Evolutionary conservation across 2,113 vertebrate species (phyloP).

Genomic region (Pteruthius melanotis): DNA sequence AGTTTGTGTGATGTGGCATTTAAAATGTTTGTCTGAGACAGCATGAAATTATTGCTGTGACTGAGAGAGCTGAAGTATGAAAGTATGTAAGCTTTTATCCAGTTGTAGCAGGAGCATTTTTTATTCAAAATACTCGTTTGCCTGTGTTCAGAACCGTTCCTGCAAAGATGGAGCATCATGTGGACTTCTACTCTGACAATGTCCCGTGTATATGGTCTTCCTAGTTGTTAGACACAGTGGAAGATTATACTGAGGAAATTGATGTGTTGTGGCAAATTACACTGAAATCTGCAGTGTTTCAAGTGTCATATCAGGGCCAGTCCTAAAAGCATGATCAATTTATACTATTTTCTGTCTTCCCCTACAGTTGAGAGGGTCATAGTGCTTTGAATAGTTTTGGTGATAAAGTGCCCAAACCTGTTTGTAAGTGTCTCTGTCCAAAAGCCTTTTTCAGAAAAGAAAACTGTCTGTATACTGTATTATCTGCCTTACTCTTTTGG

Average conservation of each 20-base stretch:
- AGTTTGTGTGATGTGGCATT: neutral
- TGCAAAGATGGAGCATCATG: neutral
- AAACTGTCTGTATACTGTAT: neutral
- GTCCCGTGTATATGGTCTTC: neutral
- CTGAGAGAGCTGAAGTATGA: neutral
- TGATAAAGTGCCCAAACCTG: neutral
- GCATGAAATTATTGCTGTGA: neutral
- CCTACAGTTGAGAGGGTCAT: neutral
- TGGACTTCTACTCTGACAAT: neutral
- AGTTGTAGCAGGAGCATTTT: neutral
- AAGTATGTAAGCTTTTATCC: neutral
- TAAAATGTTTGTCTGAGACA: neutral
- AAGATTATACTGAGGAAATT: neutral
- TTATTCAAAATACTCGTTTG: neutral
- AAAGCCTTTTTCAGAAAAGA: neutral
- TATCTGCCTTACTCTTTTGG: neutral
- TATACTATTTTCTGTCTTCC: neutral
- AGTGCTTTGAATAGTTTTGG: neutral
- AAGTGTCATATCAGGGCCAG: neutral
- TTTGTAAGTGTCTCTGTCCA: neutral
- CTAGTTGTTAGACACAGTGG: neutral
- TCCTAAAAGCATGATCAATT: neutral
- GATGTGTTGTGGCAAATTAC: neutral
- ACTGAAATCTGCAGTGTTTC: neutral
- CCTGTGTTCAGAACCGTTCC: neutral